These are phyloP conservation scores for Notothenia coriiceps DNA, from an alignment of 2,113 vertebrate genomes.

Conservation along the genomic window DNA sequence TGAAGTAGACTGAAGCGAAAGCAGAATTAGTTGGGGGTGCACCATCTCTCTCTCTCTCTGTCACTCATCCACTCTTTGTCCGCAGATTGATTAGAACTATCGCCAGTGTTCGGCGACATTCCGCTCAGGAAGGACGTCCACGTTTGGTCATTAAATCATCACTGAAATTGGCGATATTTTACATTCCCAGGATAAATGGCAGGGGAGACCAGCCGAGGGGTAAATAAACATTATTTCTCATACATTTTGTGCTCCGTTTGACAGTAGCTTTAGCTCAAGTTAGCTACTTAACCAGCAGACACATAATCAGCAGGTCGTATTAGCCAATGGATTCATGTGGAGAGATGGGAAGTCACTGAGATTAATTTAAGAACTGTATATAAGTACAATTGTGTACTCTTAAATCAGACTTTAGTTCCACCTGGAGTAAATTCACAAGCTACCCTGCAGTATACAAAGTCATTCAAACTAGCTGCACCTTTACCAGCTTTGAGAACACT, in stretches of 20 bases:
- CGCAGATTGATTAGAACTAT: not conserved
- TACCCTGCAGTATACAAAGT: too few species aligned
- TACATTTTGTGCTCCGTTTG: not conserved
- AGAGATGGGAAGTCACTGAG: too few species aligned
- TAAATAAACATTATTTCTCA: slow-evolving; percentile 43
- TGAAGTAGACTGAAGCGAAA: not conserved
- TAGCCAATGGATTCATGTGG: not conserved
- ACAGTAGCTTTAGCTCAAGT: not conserved
- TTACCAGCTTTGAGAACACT: too few species aligned
- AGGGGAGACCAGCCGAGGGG: slow-evolving; percentile 69
- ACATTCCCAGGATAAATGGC: slow-evolving; percentile 56
- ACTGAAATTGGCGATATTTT: not conserved
- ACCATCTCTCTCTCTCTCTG: not conserved
- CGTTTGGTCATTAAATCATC: not conserved
- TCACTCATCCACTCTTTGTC: not conserved
- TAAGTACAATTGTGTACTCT: too few species aligned
- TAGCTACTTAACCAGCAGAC: not conserved
- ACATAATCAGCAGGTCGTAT: not conserved
- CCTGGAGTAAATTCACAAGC: too few species aligned
- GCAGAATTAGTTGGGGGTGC: not conserved
- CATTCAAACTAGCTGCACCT: too few species aligned
- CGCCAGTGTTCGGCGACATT: not conserved
- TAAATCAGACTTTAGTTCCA: too few species aligned
- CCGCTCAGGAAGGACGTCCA: not conserved
- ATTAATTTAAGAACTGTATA: too few species aligned